Conservation (phyloP, 2,113 vertebrate genomes). For the Brachionichthys hirsutus region DNA sequence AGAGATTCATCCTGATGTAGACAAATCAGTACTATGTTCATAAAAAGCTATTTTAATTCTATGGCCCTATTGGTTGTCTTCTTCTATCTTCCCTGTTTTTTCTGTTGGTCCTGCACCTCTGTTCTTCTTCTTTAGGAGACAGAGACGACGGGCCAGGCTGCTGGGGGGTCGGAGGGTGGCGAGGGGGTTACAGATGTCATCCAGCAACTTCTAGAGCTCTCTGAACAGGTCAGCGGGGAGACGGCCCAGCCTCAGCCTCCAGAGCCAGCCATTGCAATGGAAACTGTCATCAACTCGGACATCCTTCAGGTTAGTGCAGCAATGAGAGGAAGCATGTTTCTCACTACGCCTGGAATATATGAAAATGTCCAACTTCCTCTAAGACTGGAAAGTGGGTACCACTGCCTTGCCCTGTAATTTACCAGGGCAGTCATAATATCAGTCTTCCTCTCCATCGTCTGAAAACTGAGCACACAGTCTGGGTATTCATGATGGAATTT, state of each 20-base stretch:
- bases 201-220: constrained; percentile 94
- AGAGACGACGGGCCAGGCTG: constrained; percentile 53
- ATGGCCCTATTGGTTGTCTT: not conserved
- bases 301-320: constrained; percentile 87
- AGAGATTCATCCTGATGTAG: too few species aligned
- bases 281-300: constrained; percentile 92
- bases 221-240: constrained; percentile 89
- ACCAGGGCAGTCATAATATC: too few species aligned
- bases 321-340: not conserved
- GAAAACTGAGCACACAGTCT: too few species aligned
- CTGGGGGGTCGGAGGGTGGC: constrained; percentile 76
- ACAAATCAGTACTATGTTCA: not conserved
- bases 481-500: too few species aligned
- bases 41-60: not conserved
- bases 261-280: constrained; percentile 84
- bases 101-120: not conserved
- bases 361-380: too few species aligned
- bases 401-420: too few species aligned
- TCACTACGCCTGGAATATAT: too few species aligned
- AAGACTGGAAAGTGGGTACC: too few species aligned
- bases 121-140: constrained; percentile 57
- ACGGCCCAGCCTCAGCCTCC: constrained; percentile 80
- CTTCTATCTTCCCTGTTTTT: not conserved
- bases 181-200: constrained; percentile 95
- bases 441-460: too few species aligned